These are phyloP conservation scores for Protosalanx chinensis DNA, from an alignment of 2,797 vertebrate species.

Conservation along the genomic window DNA sequence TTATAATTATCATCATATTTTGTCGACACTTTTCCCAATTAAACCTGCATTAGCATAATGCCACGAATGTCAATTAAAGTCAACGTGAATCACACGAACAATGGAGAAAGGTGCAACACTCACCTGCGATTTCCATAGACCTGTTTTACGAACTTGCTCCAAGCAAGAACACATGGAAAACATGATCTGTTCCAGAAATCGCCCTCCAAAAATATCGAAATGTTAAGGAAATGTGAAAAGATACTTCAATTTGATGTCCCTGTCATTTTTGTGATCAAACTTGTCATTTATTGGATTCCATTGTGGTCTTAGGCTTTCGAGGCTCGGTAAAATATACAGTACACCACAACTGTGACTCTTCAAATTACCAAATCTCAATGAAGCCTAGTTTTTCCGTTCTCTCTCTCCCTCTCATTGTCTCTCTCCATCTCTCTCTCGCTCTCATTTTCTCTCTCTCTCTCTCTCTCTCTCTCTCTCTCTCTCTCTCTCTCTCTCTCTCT, in stretches of 20 bases:
- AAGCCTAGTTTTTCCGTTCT: constrained; percentile 28
- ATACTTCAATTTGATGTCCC: not conserved
- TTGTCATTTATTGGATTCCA: constrained; percentile 2
- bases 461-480: constrained; percentile 9
- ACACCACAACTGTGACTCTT: constrained; percentile 28
- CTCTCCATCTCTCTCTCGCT: constrained; percentile 1
- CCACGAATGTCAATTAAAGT: too few species aligned
- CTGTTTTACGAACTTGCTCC: constrained; percentile 22
- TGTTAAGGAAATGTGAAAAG: not conserved
- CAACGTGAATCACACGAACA: too few species aligned
- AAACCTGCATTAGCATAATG: too few species aligned
- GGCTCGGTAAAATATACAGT: constrained; percentile 21
- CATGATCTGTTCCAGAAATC: constrained; percentile 8
- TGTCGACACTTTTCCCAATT: too few species aligned
- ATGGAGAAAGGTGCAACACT: constrained; percentile 3
- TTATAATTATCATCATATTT: too few species aligned
- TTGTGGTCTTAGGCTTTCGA: constrained; percentile 9
- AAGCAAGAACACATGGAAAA: constrained; percentile 11
- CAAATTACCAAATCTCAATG: constrained; percentile 42
- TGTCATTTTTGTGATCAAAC: not conserved
- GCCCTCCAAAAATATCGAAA: not conserved
- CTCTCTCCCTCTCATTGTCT: constrained; percentile 4
- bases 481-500: constrained; percentile 1
- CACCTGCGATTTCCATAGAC: constrained; percentile 39
- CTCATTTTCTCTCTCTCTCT: constrained; percentile 23